Evolutionary conservation across 2,113 vertebrate genomes (phyloP), one percentile per base, ranked within the genome.

Genomic region (Steatornis caripensis): DNA sequence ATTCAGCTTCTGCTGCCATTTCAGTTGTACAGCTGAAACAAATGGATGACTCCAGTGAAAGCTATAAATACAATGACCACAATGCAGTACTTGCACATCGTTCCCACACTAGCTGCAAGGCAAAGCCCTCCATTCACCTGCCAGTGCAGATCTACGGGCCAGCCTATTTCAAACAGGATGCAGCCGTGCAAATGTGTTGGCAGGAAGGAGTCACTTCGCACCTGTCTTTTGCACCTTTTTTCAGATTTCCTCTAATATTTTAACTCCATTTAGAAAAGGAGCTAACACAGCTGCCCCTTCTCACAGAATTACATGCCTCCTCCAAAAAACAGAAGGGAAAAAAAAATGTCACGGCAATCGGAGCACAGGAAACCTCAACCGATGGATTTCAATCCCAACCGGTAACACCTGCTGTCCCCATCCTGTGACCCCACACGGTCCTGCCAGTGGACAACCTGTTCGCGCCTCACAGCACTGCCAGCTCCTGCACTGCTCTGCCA

Each of bases 241-340:
- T 58, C 86, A 85, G 48, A 92, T 91, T 97, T 97, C 94, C 96
- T 95, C 74, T 84, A 69, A 30, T 66, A 93, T 89, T 89, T 94
- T 48, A 62, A 87, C 68, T 81, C n/a, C 24, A 20, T 81, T 93
- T 88, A 93, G 75, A 88, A 93, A 49, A 0, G 1, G 62, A 93
- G 74, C 49, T 79, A 65, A 65, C 11, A 10, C 65, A 91, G 94
- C 89, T 92, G 89, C 16, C 70, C 74, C 72, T 82, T 69, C 65
- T 55, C 43, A 37, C 61, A 48, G 53, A 93, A 55, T 14, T 16
- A 39, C 5, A 69, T 13, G 34, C 15, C 57, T 84, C 64, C 82
- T 89, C 61, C 32, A 89, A 78, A 84, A 87, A 77, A 53, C 0
- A 37, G 49, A 86, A 66, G 45, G 30, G 8, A 26, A 22, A 15